These are phyloP conservation scores for Drosophila parthenogenetica DNA, from an alignment of 2,888 invertebrate genomes.

Conservation along the genomic window DNA sequence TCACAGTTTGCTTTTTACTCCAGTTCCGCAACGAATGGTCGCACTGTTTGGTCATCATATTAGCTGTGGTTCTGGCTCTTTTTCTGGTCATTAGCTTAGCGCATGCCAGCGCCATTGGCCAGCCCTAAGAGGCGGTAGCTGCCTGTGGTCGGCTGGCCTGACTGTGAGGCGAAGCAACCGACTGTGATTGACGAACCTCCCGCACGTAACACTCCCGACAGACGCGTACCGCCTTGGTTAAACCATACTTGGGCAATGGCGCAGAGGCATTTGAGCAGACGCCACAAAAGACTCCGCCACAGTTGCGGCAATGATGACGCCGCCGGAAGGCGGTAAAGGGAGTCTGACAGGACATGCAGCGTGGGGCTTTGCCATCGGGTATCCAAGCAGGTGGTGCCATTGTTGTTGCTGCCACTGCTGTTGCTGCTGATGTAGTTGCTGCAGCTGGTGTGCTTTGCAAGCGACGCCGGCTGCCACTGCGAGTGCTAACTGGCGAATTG, in stretches of 20 bases:
- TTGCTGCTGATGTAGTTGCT: slow-evolving; percentile 50
- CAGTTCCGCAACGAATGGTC: slow-evolving; percentile 24
- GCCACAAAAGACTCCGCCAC: slow-evolving; percentile 96
- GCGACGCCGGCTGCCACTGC: slow-evolving; percentile 66
- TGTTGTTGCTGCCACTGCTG: slow-evolving; percentile 58
- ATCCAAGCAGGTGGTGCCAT: slow-evolving; percentile 94
- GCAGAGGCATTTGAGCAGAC: slow-evolving; percentile 97
- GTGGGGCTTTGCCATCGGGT: slow-evolving; percentile 95
- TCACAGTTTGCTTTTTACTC: slow-evolving; percentile 76
- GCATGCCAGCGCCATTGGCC: slow-evolving; percentile 63
- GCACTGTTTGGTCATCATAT: slow-evolving; percentile 34
- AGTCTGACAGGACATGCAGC: slow-evolving; percentile 96
- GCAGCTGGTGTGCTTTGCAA: slow-evolving; percentile 43
- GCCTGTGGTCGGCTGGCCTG: slow-evolving; percentile 56
- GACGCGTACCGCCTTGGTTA: slow-evolving; percentile 96
- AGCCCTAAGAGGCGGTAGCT: slow-evolving; percentile 76
- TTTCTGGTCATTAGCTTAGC: slow-evolving; percentile 47
- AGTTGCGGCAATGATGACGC: slow-evolving; percentile 98
- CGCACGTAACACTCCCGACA: slow-evolving; percentile 87
- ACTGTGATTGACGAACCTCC: slow-evolving; percentile 60
- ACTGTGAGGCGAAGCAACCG: slow-evolving; percentile 20
- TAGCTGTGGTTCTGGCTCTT: slow-evolving; percentile 28
- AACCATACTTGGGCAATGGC: slow-evolving; percentile 96
- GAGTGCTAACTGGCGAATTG: slow-evolving; percentile 83
- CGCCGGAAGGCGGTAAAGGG: slow-evolving; percentile 98